Evolutionary conservation across 2,888 invertebrate genomes (phyloP), one percentile per base, ranked within the genome.

Genomic region (Schizotus pectinicornis): DNA sequence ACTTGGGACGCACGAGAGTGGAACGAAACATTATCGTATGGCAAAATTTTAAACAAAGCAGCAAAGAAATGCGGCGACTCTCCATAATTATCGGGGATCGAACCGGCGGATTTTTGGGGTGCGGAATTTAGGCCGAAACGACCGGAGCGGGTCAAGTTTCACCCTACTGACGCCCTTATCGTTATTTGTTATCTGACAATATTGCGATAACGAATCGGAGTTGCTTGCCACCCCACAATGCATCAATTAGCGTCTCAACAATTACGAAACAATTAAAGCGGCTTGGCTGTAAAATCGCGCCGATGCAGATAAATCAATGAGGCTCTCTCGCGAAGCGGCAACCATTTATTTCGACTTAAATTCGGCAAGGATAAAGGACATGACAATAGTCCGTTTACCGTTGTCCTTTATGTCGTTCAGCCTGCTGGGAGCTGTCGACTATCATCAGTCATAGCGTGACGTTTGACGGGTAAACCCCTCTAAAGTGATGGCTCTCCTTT

Each of bases 391-490:
- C 62, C 62, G 61, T 64, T 64, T 64, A 64, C 58, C 56, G 64
- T 62, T 64, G 64, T 62, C 62, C 60, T 62, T 51, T 60, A 53
- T 64, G 58, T 56, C 64, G 59, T 51, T 54, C 51, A 55, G 51
- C 57, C 58, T 47, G 53, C 57, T 55, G 54, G 54, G 57, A 55
- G 52, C 59, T 65, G 62, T 66, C 65, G 60, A 55, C 65, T 62
- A 65, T 67, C 72, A 72, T 72, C 70, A 70, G 67, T 72, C 70
- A 72, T 70, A 61, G 61, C 62, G 59, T 67, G 68, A 72, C 70
- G 67, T 64, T 68, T 68, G 69, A 72, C 70, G 66, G 67, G 67
- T 58, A 67, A 67, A 68, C 68, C 68, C 68, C 67, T 66, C 67
- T 63, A 70, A 69, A 70, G 65, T 69, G 69, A 72, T 69, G 71